These are phyloP conservation scores for Agrochola lota DNA, from an alignment of 2,888 invertebrate genomes.

Conservation along the genomic window DNA sequence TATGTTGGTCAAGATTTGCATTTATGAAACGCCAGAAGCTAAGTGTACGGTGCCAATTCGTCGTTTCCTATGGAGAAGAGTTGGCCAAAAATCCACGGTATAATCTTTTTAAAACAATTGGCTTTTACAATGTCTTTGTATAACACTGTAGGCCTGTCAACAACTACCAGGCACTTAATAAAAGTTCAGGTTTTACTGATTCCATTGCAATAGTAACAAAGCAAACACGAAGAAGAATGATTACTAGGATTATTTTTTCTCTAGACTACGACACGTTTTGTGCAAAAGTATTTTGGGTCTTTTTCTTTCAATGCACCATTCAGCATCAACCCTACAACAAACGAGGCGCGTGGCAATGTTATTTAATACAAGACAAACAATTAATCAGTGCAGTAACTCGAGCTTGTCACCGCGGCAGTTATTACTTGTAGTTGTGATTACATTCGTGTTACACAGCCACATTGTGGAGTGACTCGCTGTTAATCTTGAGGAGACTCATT, in stretches of 20 bases:
- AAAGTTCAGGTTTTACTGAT: neutral
- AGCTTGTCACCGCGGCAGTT: conserved; percentile 43
- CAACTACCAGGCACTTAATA: neutral
- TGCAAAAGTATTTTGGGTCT: no score
- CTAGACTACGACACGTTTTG: no score
- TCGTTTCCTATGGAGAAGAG: no score
- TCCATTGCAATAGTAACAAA: neutral
- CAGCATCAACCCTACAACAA: neutral
- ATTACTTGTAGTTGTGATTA: conserved; percentile 52
- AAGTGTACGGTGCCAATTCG: no score
- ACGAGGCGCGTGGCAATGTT: conserved; percentile 1
- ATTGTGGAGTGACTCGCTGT: conserved; percentile 1
- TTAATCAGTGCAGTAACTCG: conserved; percentile 37
- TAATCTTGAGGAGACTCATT: conserved; percentile 38
- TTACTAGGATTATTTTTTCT: no score
- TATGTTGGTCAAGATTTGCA: neutral
- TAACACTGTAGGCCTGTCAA: neutral
- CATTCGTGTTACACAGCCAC: conserved; percentile 38
- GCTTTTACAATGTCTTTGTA: neutral
- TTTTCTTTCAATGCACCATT: neutral
- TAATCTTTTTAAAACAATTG: neutral
- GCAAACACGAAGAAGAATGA: neutral
- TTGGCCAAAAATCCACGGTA: no score
- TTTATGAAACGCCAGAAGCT: neutral
- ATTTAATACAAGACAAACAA: conserved; percentile 25